Evolutionary conservation across 2,113 vertebrate species (phyloP), one percentile per base, ranked within the genome.

Genomic region (Aplodontia rufa): DNA sequence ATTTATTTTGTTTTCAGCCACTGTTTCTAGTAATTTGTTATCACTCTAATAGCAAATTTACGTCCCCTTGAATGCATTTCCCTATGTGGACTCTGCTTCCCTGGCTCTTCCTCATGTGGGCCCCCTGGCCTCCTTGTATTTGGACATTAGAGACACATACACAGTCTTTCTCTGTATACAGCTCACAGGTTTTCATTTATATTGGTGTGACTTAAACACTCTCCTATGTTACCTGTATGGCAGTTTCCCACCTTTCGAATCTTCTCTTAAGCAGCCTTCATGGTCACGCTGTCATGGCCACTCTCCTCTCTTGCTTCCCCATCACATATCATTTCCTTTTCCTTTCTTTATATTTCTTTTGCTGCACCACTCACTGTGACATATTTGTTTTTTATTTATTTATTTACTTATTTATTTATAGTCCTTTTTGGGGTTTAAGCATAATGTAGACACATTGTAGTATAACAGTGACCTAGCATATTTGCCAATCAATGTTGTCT

Each of bases 61-160:
- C n/a, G 28, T 84, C 6, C 32, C 20, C 30, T n/a, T 42, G 2
- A 53, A 53, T 19, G 30, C 24, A 72, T 68, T 14, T 55, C 14
- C 24, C 58, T 60, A 28, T 28, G 8, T 60, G 58, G 3, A 28
- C 24, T 60, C 22, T 78, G 51, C 37, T 55, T 81, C 45, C 64
- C 13, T 26, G 28, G 6, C 28, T 13, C 8, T 87, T 60, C 40
- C 68, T 83, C 16, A 40, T 8, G 9, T 3, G 30, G 7, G 22
- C 49, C 17, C 8, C 0, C 24, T 28, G 35, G 32, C 12, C 4
- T 16, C 10, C 8, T 40, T 30, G 4, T 24, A 30, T n/a, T n/a
- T 19, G 13, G 6, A 40, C 14, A 28, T 17, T 12, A n/a, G 8
- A 32, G 8, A 32, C 13, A 0, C 12, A 69, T 22, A 12, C 0